Base-by-base conservation (phyloP, 2,113 vertebrate genomes). In the Beaufortia kweichowensis region DNA sequence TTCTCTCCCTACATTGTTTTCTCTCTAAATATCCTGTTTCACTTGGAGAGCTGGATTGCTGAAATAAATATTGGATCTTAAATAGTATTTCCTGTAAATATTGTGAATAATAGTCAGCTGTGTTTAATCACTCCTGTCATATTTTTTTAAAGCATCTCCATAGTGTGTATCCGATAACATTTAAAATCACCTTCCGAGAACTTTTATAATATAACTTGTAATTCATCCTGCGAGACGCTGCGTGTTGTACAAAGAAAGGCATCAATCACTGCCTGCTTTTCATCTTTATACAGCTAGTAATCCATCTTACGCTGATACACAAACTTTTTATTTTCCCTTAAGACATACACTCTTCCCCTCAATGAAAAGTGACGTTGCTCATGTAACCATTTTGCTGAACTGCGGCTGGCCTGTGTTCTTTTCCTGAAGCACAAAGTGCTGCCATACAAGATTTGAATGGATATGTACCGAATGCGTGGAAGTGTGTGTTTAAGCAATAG, bases 161-260 rank as follows among this genome's bases (percentile, higher is more conserved):
- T 26, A 23, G 48, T 15, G 66, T 72, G 56, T n/a, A n/a, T 74
- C 70, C 56, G 48, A 61, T 61, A 74, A 74, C 61, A 31, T 61
- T 61, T 48, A 48, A 74, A 46, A 6, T 74, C 70, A 31, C 70
- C 56, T 74, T 61, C 39, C 14, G 39, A 48, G 57, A 60, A 43
- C 55, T 60, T 73, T 46, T 21, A 24, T n/a, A 60, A 56, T 21
- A 6, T n/a, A 33, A 21, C 63, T 68, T 59, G 19, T 60, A 39
- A 29, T 77, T 65, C 75, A 68, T 39, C 64, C 53, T 66, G 48
- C 53, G 59, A 50, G 60, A 46, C 46, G 8, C 35, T 65, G 39
- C 48, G 41, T 67, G 33, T 11, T 39, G 53, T 4, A 56, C 12
- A 71, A 33, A 71, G 55, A 41, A 41, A 72, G 23, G 33, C 53